Base-by-base conservation (phyloP, 2,888 invertebrate species). In the Drosophila colorata region DNA sequence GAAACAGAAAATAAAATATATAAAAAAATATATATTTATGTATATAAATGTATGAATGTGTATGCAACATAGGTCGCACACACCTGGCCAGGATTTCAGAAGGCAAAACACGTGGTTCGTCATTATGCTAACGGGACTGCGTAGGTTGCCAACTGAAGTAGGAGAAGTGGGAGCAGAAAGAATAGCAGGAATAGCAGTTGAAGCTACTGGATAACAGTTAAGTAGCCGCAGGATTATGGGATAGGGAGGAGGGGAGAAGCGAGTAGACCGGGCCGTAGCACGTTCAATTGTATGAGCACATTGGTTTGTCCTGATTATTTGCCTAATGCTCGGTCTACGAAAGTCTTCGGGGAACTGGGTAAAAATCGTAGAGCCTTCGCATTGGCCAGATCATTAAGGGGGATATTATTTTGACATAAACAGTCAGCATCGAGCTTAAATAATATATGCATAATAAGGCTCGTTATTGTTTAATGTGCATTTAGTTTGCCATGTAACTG, bases 391-490 rank as follows among this genome's bases (percentile, higher is more conserved):
- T 68, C 52, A 18, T 57, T 48, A 31, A 9, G 25, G 8, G 13
- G 37, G 38, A 23, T 65, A 47, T 35, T 38, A 53, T 51, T 47
- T 56, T 33, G 48, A 33, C 33, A 41, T 37, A 53, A 25, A 38
- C n/a, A 43, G 16, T 16, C 33, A 55, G 41, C 11, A 14, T 37
- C 40, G 49, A 28, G 14, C n/a, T 18, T 16, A 18, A 18, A 23
- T 23, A 18, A 23, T 23, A 4, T 37, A 23, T 53, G 55, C 41
- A 43, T 48, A 44, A 61, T 44, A 53, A 40, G 20, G 18, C 38
- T 46, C 48, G 52, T 74, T 60, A 63, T 76, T 72, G 61, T 60
- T 75, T 71, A 76, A 76, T 76, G 71, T 38, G 65, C 76, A 76
- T 65, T 76, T 72, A 68, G 68, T 68, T 66, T 41, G 38, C 44